These are phyloP conservation scores for Saccostrea glomerata DNA, from an alignment of 1,140 invertebrate species.

Conservation along the genomic window DNA sequence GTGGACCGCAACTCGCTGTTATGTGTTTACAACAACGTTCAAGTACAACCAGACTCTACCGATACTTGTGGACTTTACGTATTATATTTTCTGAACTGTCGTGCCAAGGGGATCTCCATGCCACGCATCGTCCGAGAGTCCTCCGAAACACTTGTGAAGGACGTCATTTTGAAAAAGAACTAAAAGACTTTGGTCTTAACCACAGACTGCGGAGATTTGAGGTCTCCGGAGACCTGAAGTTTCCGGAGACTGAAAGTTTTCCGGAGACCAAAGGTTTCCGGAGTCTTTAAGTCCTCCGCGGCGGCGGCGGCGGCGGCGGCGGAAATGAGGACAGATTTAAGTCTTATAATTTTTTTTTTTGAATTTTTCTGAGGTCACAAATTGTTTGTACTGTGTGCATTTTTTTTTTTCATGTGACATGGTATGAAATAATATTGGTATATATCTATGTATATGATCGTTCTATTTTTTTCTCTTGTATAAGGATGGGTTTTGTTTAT, in stretches of 20 bases:
- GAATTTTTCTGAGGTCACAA: too few species aligned
- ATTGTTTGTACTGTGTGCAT: too few species aligned
- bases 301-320: neutral
- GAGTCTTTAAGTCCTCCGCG: too few species aligned
- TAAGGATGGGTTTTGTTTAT: too few species aligned
- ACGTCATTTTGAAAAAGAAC: neutral
- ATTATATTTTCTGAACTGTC: neutral
- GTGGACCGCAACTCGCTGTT: neutral
- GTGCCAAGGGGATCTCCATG: neutral
- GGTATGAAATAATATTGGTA: too few species aligned
- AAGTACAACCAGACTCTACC: neutral
- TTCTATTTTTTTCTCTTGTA: too few species aligned
- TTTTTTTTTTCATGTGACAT: too few species aligned
- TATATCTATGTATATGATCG: too few species aligned
- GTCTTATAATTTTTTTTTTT: too few species aligned
- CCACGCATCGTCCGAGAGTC: neutral
- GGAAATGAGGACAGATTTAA: too few species aligned
- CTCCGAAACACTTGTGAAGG: neutral
- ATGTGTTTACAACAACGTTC: slow-evolving; percentile 14
- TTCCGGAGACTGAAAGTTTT: too few species aligned
- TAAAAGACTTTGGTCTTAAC: neutral
- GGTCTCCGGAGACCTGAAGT: neutral
- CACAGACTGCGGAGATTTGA: neutral
- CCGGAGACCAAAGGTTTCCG: neutral
- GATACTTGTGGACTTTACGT: slow-evolving; percentile 19